Conservation (phyloP, 2,113 vertebrate species). For the Sterna hirundo region DNA sequence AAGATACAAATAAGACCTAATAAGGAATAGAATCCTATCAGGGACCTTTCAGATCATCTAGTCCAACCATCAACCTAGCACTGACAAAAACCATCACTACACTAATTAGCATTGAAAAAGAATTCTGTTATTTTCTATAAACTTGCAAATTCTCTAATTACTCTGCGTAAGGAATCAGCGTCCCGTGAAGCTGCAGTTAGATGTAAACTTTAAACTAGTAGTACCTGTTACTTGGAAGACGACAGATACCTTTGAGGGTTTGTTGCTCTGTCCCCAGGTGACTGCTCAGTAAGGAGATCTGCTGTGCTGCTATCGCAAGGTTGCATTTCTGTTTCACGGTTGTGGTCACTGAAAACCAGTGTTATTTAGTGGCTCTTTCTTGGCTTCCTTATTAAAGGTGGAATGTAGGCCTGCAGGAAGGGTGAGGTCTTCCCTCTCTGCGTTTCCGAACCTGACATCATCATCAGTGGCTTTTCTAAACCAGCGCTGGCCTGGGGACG, state of each 20-base stretch:
- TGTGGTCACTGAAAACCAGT: background rate
- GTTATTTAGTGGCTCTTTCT: slow-evolving; percentile 9
- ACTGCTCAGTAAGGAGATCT: background rate
- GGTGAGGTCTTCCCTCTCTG: slow-evolving; percentile 23
- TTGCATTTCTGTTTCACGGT: background rate
- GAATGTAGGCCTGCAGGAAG: slow-evolving; percentile 62
- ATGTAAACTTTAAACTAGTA: background rate
- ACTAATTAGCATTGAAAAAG: background rate
- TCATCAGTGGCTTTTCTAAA: background rate
- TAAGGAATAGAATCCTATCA: background rate
- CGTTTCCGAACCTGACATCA: background rate
- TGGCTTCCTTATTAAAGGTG: slow-evolving; percentile 44
- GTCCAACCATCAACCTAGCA: too few species aligned
- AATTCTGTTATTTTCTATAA: background rate
- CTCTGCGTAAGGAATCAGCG: background rate
- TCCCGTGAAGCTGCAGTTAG: background rate
- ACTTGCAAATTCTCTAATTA: background rate
- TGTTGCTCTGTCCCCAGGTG: background rate
- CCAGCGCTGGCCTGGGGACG: background rate
- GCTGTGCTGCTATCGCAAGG: background rate
- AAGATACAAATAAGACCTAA: background rate
- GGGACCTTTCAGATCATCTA: too few species aligned
- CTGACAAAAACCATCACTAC: background rate
- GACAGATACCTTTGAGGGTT: background rate
- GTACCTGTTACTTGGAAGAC: background rate